Conservation (phyloP, 64 coral and sea anemone species). For the Hydrozoanthus tunicans region DNA sequence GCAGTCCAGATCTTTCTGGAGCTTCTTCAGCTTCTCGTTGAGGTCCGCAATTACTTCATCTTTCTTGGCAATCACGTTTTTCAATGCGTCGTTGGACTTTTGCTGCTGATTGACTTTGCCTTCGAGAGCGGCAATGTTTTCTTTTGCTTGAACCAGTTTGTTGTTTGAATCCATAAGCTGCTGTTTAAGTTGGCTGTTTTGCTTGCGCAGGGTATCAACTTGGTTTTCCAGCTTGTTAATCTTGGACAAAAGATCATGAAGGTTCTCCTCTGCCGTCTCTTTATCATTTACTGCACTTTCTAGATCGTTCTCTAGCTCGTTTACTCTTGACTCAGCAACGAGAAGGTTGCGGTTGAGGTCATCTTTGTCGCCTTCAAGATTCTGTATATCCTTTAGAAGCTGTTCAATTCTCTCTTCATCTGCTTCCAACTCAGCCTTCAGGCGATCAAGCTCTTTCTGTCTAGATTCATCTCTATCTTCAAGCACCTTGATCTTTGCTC, state of each 20-base stretch:
- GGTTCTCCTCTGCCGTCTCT: slow-evolving; percentile 84
- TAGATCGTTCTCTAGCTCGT: slow-evolving; percentile 82
- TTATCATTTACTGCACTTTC: slow-evolving; percentile 75
- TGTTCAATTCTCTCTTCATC: slow-evolving; percentile 69
- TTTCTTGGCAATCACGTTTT: slow-evolving; percentile 77
- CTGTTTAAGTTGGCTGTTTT: slow-evolving; percentile 84
- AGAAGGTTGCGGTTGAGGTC: slow-evolving; percentile 76
- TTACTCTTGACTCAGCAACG: slow-evolving; percentile 68
- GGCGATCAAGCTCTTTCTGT: slow-evolving; percentile 80
- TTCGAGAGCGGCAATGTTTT: slow-evolving; percentile 65
- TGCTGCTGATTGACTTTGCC: slow-evolving; percentile 70
- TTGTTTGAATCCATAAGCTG: slow-evolving; percentile 85
- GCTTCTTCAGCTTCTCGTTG: slow-evolving; percentile 88
- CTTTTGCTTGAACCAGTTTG: slow-evolving; percentile 81
- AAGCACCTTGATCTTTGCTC: slow-evolving; percentile 65
- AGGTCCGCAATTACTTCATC: slow-evolving; percentile 78
- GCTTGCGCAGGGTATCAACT: slow-evolving; percentile 76
- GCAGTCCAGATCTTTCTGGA: slow-evolving; percentile 70
- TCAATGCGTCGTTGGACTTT: slow-evolving; percentile 75
- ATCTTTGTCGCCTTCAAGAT: slow-evolving; percentile 84
- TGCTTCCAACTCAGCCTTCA: slow-evolving; percentile 88
- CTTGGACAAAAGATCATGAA: slow-evolving; percentile 71
- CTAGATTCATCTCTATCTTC: slow-evolving; percentile 67
- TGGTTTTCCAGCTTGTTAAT: slow-evolving; percentile 88
- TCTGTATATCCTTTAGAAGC: slow-evolving; percentile 61